These are phyloP conservation scores for Nasonia longicornis DNA, from an alignment of 1,140 invertebrate species.

Conservation along the genomic window DNA sequence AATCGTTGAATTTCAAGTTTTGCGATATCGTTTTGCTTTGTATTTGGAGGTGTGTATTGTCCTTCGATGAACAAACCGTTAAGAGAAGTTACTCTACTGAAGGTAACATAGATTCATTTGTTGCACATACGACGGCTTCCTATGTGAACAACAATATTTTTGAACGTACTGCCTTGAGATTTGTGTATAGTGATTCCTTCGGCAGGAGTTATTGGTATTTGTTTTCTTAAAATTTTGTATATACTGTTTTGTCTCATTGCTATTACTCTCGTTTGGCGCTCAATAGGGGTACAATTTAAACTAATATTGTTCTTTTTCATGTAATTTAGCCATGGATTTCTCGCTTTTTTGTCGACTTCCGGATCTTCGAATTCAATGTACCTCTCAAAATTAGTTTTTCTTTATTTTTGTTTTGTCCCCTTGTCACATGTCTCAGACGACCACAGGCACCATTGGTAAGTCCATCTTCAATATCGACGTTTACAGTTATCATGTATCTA, in stretches of 20 bases:
- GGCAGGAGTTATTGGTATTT: neutral
- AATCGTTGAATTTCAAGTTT: too few species aligned
- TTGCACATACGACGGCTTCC: neutral
- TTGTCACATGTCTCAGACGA: neutral
- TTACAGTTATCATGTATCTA: slow-evolving; percentile 15
- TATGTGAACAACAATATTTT: neutral
- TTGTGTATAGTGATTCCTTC: neutral
- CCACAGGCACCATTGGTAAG: slow-evolving; percentile 10
- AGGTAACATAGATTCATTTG: neutral
- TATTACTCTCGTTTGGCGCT: neutral
- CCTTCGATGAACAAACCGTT: slow-evolving; percentile 1
- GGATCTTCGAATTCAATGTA: neutral
- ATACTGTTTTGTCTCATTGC: slow-evolving; percentile 6
- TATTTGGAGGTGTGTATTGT: too few species aligned
- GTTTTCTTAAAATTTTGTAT: slow-evolving; percentile 7
- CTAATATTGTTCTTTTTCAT: slow-evolving; percentile 7
- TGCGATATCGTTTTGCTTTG: too few species aligned
- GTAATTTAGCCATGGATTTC: neutral
- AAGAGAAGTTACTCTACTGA: slow-evolving; percentile 1
- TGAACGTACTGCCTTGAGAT: neutral
- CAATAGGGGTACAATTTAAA: neutral
- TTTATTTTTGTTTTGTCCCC: slow-evolving; percentile 5
- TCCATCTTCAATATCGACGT: slow-evolving; percentile 14
- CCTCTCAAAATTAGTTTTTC: slow-evolving; percentile 12
- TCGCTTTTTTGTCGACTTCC: neutral